Evolutionary conservation across 2,888 invertebrate species (phyloP).

Genomic region (Clostera curtula): DNA sequence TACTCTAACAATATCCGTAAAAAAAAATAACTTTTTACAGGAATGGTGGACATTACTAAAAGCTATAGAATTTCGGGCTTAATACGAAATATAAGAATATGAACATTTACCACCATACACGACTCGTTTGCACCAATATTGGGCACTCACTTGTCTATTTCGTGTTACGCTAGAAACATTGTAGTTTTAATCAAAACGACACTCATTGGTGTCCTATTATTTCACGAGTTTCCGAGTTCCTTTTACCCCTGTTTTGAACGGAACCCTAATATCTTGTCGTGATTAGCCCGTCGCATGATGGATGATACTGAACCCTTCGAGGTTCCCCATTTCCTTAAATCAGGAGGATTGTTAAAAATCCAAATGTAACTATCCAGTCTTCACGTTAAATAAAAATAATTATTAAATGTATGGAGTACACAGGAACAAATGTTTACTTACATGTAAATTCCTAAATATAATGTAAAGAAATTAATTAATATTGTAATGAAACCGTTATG

Average conservation of each 20-base stretch:
- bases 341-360: conserved; percentile 20
- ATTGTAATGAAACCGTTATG: conserved; percentile 44
- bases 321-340: conserved; percentile 19
- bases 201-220: no score
- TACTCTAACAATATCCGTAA: no score
- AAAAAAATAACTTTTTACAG: no score
- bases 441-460: conserved; percentile 27
- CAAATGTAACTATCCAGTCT: conserved; percentile 4
- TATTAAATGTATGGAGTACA: conserved; percentile 7
- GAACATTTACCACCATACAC: no score
- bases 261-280: conserved; percentile 15
- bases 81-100: no score
- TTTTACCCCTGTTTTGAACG: conserved; percentile 12
- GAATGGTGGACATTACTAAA: no score
- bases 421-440: conserved; percentile 10
- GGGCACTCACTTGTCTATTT: no score
- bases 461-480: conserved; percentile 27
- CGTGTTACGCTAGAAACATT: no score
- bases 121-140: no score
- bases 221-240: no score
- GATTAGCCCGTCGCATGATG: conserved; percentile 22
- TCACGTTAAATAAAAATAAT: conserved; percentile 1
- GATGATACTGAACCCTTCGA: conserved; percentile 22
- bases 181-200: no score
- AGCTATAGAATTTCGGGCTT: no score